Conservation (phyloP, 2,113 vertebrate species). For the Campylorhamphus procurvoides region DNA sequence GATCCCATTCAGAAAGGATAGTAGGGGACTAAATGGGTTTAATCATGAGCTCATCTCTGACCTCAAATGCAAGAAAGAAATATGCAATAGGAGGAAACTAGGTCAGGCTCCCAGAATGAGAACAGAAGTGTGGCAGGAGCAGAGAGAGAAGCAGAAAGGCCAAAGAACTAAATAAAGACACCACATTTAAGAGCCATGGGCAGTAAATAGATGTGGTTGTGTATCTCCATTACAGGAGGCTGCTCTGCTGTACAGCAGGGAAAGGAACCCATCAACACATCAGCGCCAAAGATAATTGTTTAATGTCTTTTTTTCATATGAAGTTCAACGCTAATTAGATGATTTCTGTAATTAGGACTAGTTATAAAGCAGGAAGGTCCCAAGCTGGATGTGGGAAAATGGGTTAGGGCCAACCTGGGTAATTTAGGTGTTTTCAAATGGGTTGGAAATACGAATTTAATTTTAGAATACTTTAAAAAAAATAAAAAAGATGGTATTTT, state of each 20-base stretch:
- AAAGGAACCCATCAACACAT: neutral
- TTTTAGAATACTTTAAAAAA: neutral
- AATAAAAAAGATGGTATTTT: neutral
- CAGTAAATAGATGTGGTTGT: neutral
- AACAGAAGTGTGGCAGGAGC: constrained; percentile 32
- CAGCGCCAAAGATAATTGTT: neutral
- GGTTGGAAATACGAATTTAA: neutral
- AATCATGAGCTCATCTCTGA: constrained; percentile 59
- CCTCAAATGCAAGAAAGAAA: constrained; percentile 51
- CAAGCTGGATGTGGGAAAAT: constrained; percentile 2
- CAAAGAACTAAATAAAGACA: constrained; percentile 58
- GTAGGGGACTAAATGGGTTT: constrained; percentile 21
- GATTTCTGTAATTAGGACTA: constrained; percentile 50
- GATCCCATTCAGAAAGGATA: constrained; percentile 4
- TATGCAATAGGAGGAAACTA: constrained; percentile 39
- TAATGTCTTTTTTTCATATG: neutral
- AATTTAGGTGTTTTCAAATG: neutral
- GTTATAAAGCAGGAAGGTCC: neutral
- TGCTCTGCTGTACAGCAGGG: neutral
- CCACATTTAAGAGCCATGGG: neutral
- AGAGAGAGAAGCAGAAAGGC: constrained; percentile 41
- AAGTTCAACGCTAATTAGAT: constrained; percentile 33
- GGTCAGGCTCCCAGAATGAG: constrained; percentile 55
- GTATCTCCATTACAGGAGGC: neutral
- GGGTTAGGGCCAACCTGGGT: neutral